Evolutionary conservation across 2,797 vertebrate genomes (phyloP).

Genomic region (Sylvilagus floridanus): DNA sequence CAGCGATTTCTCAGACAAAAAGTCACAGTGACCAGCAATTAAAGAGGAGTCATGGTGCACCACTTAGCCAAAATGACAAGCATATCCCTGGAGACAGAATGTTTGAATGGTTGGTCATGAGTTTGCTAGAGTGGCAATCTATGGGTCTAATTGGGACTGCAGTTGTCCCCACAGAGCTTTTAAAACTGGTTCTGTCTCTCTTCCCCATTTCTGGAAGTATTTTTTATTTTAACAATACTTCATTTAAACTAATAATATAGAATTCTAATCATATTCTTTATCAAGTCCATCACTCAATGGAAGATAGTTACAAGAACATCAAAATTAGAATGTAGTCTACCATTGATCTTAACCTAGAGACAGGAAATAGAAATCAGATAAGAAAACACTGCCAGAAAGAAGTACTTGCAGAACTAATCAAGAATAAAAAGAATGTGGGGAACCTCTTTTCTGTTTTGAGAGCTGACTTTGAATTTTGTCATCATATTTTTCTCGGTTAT

Average conservation of each 20-base stretch:
- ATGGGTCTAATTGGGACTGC: background rate
- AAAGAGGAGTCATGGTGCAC: conserved; percentile 53
- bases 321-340: background rate
- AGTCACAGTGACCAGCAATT: conserved; percentile 67
- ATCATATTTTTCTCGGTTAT: background rate
- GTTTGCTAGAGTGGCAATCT: background rate
- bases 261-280: conserved; percentile 42
- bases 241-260: background rate
- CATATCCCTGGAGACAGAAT: background rate
- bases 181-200: background rate
- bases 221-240: conserved; percentile 19
- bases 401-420: background rate
- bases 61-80: conserved; percentile 72
- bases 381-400: background rate
- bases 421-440: background rate
- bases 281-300: background rate
- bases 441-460: background rate
- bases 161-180: conserved; percentile 19
- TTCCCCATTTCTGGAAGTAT: background rate
- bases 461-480: background rate
- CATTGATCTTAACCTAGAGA: background rate
- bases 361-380: background rate
- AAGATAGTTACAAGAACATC: conserved; percentile 7
- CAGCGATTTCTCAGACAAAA: conserved; percentile 62
- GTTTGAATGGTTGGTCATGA: background rate